Evolutionary conservation across 2,797 vertebrate species (phyloP).

Genomic region (Eutrigla gurnardus): DNA sequence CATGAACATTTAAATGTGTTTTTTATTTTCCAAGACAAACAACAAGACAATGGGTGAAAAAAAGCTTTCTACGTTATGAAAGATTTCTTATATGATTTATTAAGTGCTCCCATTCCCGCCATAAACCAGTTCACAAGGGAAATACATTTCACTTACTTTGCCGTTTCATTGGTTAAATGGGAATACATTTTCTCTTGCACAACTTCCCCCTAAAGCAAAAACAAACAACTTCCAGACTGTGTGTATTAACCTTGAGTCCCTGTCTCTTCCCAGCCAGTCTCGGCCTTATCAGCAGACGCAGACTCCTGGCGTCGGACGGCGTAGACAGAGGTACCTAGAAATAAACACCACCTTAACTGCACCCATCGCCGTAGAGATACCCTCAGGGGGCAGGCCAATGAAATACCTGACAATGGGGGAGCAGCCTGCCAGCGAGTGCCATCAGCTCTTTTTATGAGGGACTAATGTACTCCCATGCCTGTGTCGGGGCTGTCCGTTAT

Average conservation of each 20-base stretch:
- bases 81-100: slow-evolving; percentile 22
- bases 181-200: slow-evolving; percentile 43
- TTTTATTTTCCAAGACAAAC: not conserved
- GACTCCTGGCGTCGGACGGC: slow-evolving; percentile 64
- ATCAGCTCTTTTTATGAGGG: slow-evolving; percentile 61
- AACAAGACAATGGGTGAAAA: not conserved
- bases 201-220: slow-evolving; percentile 60
- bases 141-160: slow-evolving; percentile 29
- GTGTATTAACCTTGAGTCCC: slow-evolving; percentile 63
- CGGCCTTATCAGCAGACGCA: slow-evolving; percentile 68
- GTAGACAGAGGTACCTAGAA: slow-evolving; percentile 60
- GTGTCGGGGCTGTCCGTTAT: slow-evolving; percentile 52
- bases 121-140: slow-evolving; percentile 26
- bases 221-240: slow-evolving; percentile 59
- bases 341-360: slow-evolving; percentile 72
- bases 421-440: slow-evolving; percentile 49
- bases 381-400: slow-evolving; percentile 42
- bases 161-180: slow-evolving; percentile 20
- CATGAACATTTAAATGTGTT: not conserved
- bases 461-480: slow-evolving; percentile 64
- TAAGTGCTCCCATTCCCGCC: not conserved
- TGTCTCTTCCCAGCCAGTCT: slow-evolving; percentile 61
- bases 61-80: not conserved
- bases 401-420: slow-evolving; percentile 50
- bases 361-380: slow-evolving; percentile 52